phyloP scores from a whole-genome alignment of 2,888 invertebrate genomes.

The Cephalotes varians region DNA sequence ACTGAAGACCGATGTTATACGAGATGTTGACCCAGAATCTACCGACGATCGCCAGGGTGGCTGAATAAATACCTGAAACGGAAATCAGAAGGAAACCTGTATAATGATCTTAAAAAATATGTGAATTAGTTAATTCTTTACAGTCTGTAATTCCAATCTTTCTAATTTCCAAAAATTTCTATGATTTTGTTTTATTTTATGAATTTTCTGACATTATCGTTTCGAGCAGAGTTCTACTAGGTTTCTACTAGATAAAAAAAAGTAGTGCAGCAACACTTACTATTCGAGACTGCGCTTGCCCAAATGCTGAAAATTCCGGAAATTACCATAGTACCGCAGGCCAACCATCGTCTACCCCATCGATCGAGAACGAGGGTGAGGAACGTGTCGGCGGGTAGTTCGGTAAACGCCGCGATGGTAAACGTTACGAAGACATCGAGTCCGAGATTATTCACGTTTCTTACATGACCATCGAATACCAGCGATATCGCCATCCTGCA shows the following conservation, averaged over 20 bases:
- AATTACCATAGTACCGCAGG: slow-evolving; percentile 93
- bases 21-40: slow-evolving; percentile 95
- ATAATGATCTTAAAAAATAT: neutral
- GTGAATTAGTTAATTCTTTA: neutral
- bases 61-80: slow-evolving; percentile 89
- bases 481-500: slow-evolving; percentile 93
- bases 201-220: too few species aligned
- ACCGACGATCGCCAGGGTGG: slow-evolving; percentile 92
- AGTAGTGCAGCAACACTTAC: slow-evolving; percentile 84
- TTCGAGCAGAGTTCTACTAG: neutral
- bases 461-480: slow-evolving; percentile 95
- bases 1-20: slow-evolving; percentile 96
- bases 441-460: slow-evolving; percentile 94
- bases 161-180: neutral
- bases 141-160: neutral
- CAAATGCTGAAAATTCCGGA: slow-evolving; percentile 93
- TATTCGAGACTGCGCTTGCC: slow-evolving; percentile 91
- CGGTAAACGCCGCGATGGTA: slow-evolving; percentile 93
- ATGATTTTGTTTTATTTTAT: neutral
- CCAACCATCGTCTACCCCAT: slow-evolving; percentile 95
- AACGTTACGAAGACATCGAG: slow-evolving; percentile 94
- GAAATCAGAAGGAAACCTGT: neutral
- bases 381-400: slow-evolving; percentile 94
- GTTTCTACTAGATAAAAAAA: neutral
- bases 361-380: slow-evolving; percentile 92